Conservation (phyloP, 1,140 invertebrate species). For the Musca vetustissima region DNA sequence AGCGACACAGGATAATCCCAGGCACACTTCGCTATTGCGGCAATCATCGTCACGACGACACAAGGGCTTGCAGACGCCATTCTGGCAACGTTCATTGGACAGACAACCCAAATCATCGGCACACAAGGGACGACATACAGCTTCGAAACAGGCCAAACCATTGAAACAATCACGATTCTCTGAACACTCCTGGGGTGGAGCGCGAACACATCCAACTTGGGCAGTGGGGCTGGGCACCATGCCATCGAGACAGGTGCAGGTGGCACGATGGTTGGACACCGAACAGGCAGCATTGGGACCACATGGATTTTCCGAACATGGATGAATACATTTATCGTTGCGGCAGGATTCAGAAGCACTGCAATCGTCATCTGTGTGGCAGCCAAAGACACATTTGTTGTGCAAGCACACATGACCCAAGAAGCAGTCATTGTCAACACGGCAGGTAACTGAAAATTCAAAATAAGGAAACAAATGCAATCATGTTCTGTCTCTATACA, state of each 20-base stretch:
- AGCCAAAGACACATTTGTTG: constrained; percentile 83
- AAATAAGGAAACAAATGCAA: constrained; percentile 13
- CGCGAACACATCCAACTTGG: constrained; percentile 78
- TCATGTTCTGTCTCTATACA: too few species aligned
- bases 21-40: constrained; percentile 79
- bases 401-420: constrained; percentile 84
- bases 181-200: constrained; percentile 69
- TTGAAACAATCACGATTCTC: constrained; percentile 72
- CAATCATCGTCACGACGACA: constrained; percentile 80
- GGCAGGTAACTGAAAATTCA: constrained; percentile 73
- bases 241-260: constrained; percentile 74
- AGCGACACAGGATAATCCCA: constrained; percentile 71
- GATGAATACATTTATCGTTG: constrained; percentile 77
- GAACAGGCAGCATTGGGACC: constrained; percentile 81
- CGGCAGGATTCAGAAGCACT: constrained; percentile 77
- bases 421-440: constrained; percentile 88
- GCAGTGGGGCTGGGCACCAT: constrained; percentile 83
- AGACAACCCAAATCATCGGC: constrained; percentile 73
- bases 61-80: constrained; percentile 68
- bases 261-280: constrained; percentile 78
- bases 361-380: constrained; percentile 84
- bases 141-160: constrained; percentile 71
- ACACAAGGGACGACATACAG: constrained; percentile 74
- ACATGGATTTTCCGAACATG: constrained; percentile 75
- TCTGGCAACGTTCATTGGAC: constrained; percentile 77